Conservation (phyloP, 2,113 vertebrate genomes). For the Platichthys flesus region DNA sequence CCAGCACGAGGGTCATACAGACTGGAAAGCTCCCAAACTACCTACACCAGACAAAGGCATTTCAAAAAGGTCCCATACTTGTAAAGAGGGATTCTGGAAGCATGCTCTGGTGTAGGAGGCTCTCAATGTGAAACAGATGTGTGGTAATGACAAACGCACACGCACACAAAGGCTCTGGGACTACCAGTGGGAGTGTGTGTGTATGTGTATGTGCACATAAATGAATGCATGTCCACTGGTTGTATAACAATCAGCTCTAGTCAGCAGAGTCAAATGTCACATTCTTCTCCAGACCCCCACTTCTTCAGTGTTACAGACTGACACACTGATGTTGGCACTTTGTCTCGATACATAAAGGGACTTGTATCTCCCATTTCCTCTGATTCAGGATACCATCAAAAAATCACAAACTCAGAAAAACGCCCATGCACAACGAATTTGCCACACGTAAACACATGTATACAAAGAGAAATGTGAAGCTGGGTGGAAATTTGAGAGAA, state of each 20-base stretch:
- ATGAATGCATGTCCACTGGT: conserved; percentile 27
- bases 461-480: conserved; percentile 39
- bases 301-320: conserved; percentile 49
- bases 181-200: conserved; percentile 24
- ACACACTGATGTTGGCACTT: conserved; percentile 40
- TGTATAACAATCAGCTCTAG: conserved; percentile 68
- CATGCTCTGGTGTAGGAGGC: conserved; percentile 43
- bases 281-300: conserved; percentile 45
- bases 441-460: background rate
- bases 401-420: conserved; percentile 14
- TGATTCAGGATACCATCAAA: conserved; percentile 33
- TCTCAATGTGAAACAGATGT: conserved; percentile 79
- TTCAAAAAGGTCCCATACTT: conserved; percentile 44
- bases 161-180: conserved; percentile 37
- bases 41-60: conserved; percentile 33
- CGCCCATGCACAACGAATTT: conserved; percentile 16
- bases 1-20: conserved; percentile 46
- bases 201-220: background rate
- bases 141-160: conserved; percentile 40
- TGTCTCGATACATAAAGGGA: conserved; percentile 28
- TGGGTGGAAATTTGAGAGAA: conserved; percentile 16
- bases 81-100: conserved; percentile 38
- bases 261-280: conserved; percentile 76
- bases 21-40: conserved; percentile 30
- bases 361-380: conserved; percentile 21